Conservation (phyloP, 2,113 vertebrate species). For the Sarotherodon lohbergeri region DNA sequence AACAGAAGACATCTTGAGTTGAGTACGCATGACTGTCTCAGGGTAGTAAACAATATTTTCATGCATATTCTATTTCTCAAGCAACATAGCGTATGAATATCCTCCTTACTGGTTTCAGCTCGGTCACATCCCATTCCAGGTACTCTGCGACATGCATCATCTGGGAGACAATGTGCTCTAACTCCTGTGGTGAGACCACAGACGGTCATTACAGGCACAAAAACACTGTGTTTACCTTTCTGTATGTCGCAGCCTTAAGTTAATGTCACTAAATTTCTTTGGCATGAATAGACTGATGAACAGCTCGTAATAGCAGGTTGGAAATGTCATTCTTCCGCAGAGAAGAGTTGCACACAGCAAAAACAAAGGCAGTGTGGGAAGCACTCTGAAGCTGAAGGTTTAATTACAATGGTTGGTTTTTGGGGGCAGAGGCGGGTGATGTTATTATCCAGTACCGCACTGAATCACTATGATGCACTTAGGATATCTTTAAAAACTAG, state of each 20-base stretch:
- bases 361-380: constrained; percentile 50
- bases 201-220: constrained; percentile 64
- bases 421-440: background rate
- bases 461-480: constrained; percentile 12
- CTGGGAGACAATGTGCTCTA: constrained; percentile 92
- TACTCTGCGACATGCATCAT: constrained; percentile 96
- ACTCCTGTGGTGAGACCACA: constrained; percentile 73
- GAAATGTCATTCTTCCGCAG: background rate
- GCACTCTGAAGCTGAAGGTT: constrained; percentile 24
- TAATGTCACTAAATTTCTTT: background rate
- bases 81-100: background rate
- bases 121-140: constrained; percentile 94
- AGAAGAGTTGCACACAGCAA: background rate
- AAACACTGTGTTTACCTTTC: constrained; percentile 70
- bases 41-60: background rate
- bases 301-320: constrained; percentile 44
- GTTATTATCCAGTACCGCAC: constrained; percentile 19
- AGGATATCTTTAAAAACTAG: background rate
- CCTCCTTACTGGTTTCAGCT: constrained; percentile 83
- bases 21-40: background rate
- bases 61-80: background rate
- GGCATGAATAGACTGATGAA: constrained; percentile 20
- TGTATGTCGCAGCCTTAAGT: constrained; percentile 14
- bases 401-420: constrained; percentile 53
- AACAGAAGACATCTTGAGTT: background rate